Percentiles rank a stretch among this genome's conserved stretches.
phyloP scores from a whole-genome alignment of 2,797 vertebrate species.

The Thamnophis elegans region DNA sequence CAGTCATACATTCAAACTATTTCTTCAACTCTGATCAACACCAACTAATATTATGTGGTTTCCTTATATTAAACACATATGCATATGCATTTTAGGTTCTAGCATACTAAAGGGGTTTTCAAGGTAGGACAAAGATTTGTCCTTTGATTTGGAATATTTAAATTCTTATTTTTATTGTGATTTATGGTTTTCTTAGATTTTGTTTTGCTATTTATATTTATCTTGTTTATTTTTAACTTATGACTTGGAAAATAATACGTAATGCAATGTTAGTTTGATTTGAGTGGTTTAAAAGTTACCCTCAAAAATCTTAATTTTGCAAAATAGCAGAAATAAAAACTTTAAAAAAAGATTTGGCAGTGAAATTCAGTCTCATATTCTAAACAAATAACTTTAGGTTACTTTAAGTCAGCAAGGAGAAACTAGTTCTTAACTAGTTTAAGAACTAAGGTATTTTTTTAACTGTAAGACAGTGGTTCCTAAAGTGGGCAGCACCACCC shows the following conservation, averaged over 20 bases:
- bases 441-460: neutral
- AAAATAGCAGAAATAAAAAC: neutral
- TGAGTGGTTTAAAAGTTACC: neutral
- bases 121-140: neutral
- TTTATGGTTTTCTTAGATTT: neutral
- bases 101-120: neutral
- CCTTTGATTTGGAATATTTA: neutral
- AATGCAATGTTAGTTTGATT: neutral
- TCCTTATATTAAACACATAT: neutral
- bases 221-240: neutral
- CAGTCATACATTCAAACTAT: neutral
- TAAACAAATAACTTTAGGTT: neutral
- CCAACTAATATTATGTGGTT: neutral
- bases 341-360: neutral
- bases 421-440: neutral
- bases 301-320: neutral
- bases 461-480: no score
- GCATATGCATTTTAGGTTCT: neutral
- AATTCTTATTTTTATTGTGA: neutral
- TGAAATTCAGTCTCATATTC: neutral
- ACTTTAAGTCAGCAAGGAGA: neutral
- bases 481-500: no score
- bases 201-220: neutral
- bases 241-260: neutral
- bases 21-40: neutral